Evolutionary conservation across 2,113 vertebrate species (phyloP), one percentile per base, ranked within the genome.

Genomic region (Chlamydotis undulata): DNA sequence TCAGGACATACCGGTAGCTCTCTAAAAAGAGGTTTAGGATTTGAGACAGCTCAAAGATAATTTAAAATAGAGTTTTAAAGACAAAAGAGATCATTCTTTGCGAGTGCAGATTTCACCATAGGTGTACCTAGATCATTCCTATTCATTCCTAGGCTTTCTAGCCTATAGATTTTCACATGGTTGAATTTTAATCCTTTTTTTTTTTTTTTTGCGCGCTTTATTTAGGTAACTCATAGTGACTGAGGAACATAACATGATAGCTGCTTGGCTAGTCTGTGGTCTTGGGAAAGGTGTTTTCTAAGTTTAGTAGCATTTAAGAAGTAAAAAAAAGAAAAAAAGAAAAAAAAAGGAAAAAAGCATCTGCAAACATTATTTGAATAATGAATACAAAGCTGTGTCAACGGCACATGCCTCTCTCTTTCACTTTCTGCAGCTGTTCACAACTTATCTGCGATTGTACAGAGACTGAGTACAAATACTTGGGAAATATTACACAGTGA

Each of bases 391-490:
- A 93, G n/a, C 33, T 73, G 53, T 76, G 65, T n/a, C 71, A 94
- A 55, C 4, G 1, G 28, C 56, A 59, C 15, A 12, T 19, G 53
- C 23, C 61, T 57, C 35, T 87, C 59, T 92, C 28, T 90, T 70
- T 67, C 87, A 33, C 70, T 93, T 94, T 93, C 81, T 81, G 78
- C 91, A 94, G 90, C 79, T 93, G 93, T 37, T 82, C 74, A 57
- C 49, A 75, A 60, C 69, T 60, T 29, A 31, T 52, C 43, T 76
- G 33, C 50, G 65, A 18, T 5, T n/a, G 69, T 23, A 52, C 37
- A 76, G 39, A 71, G 33, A 69, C n/a, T 17, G 4, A 76, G 26
- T 9, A 24, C 0, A 1, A 90, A 12, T 19, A 16, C 39, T 59
- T 35, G 29, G 52, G 79, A 94, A 73, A 88, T 29, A 35, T 4